phyloP scores from a whole-genome alignment of 2,113 vertebrate genomes.

The Prunella fulvescens region DNA sequence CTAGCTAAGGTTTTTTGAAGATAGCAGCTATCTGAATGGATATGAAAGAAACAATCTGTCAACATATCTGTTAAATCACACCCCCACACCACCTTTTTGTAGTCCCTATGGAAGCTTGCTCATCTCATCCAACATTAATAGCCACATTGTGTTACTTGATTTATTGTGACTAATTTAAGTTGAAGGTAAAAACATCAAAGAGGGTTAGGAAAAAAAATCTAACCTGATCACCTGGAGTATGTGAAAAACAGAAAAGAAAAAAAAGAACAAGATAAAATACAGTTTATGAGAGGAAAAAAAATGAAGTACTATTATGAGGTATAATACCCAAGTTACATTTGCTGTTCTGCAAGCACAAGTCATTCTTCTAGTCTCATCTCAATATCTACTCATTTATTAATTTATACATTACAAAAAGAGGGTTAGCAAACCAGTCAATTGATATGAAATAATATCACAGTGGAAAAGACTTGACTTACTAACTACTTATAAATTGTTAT shows the following conservation, averaged over 20 bases:
- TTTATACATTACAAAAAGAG: background rate
- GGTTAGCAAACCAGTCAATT: background rate
- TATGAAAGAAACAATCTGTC: background rate
- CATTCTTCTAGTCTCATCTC: background rate
- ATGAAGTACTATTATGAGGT: background rate
- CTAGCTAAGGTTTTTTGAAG: conserved; percentile 18
- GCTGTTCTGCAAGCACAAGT: background rate
- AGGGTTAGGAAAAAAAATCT: background rate
- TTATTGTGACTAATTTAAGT: conserved; percentile 44
- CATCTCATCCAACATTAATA: conserved; percentile 55
- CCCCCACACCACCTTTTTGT: background rate
- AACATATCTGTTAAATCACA: background rate
- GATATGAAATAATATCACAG: background rate
- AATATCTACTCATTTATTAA: background rate
- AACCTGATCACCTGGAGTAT: conserved; percentile 7
- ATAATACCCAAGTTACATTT: background rate
- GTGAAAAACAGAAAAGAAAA: conserved; percentile 28
- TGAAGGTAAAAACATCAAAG: conserved; percentile 1
- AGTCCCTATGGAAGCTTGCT: conserved; percentile 55
- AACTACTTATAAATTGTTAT: background rate
- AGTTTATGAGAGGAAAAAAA: background rate
- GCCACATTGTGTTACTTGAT: conserved; percentile 39
- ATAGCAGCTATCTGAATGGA: conserved; percentile 25
- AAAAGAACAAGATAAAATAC: conserved; percentile 2
- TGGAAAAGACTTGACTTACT: background rate